These are phyloP conservation scores for Heliangelus exortis DNA, from an alignment of 2,797 vertebrate species.

Conservation along the genomic window DNA sequence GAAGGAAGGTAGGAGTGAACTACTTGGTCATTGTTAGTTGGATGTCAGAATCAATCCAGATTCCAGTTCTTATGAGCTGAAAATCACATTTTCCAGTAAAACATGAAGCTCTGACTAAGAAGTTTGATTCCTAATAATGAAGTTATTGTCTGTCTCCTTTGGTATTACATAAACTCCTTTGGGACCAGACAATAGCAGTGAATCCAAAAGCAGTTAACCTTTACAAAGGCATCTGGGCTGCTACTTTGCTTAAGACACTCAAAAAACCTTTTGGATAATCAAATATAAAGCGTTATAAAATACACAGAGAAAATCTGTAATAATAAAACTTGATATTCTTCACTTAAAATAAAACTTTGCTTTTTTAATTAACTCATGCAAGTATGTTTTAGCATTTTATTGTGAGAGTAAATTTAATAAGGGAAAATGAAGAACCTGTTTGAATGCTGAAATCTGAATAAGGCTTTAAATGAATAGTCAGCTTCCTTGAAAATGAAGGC, in stretches of 20 bases:
- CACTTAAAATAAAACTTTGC: not conserved
- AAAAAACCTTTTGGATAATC: not conserved
- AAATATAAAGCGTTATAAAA: not conserved
- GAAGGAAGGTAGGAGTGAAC: slow-evolving; percentile 13
- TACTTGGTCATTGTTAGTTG: slow-evolving; percentile 11
- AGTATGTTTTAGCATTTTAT: not conserved
- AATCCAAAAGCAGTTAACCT: not conserved
- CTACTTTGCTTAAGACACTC: not conserved
- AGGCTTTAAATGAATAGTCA: not conserved
- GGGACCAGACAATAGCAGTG: not conserved
- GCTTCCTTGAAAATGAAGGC: not conserved
- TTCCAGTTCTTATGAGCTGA: not conserved
- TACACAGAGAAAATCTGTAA: not conserved
- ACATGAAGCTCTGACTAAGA: slow-evolving; percentile 26
- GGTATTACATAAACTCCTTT: not conserved
- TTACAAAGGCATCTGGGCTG: not conserved
- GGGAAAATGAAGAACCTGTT: not conserved
- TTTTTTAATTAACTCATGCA: not conserved
- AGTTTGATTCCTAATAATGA: not conserved
- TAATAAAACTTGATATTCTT: not conserved
- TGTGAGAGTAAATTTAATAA: not conserved
- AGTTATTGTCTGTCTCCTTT: not conserved
- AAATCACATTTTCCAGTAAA: slow-evolving; percentile 26
- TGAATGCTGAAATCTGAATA: not conserved
- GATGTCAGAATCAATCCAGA: slow-evolving; percentile 1